Percentiles rank a stretch among this genome's conserved stretches.
phyloP scores from a whole-genome alignment of 2,797 vertebrate genomes.

The Champsocephalus gunnari region DNA sequence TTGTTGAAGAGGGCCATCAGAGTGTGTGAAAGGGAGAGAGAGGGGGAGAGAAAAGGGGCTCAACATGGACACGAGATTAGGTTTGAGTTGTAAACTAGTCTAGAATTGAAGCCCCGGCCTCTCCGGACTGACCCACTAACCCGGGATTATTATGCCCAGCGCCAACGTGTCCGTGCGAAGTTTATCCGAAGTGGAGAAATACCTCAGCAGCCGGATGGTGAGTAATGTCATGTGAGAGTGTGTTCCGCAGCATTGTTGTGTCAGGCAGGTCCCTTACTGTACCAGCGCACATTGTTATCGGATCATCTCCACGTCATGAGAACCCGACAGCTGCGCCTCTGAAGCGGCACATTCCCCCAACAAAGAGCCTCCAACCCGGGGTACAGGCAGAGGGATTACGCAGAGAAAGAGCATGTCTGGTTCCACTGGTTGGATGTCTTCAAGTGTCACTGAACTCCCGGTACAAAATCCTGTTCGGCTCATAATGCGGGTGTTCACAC shows the following conservation, averaged over 20 bases:
- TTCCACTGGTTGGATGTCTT: no score
- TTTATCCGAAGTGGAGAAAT: constrained; percentile 81
- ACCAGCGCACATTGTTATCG: constrained; percentile 50
- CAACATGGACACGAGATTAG: constrained; percentile 55
- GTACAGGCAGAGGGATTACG: not conserved
- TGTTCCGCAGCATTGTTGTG: constrained; percentile 19
- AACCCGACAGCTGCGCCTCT: constrained; percentile 53
- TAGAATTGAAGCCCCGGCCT: constrained; percentile 14
- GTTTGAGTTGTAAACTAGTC: constrained; percentile 35
- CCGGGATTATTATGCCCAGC: constrained; percentile 78
- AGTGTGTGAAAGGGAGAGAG: constrained; percentile 6
- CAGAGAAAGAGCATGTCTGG: not conserved
- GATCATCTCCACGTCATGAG: constrained; percentile 40
- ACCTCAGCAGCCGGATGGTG: constrained; percentile 79
- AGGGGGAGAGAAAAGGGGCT: not conserved
- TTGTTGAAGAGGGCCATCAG: constrained; percentile 37
- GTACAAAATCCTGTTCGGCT: not conserved
- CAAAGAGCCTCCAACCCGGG: constrained; percentile 44
- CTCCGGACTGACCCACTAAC: constrained; percentile 7
- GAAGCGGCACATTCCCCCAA: constrained; percentile 25
- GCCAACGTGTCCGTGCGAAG: constrained; percentile 77
- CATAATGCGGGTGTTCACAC: not conserved
- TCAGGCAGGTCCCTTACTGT: constrained; percentile 30
- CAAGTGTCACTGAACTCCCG: constrained; percentile 1
- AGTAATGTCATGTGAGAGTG: constrained; percentile 44